Percentiles rank a stretch among this genome's conserved stretches.
Conservation (phyloP, 2,113 vertebrate genomes). For the Camelus bactrianus region DNA sequence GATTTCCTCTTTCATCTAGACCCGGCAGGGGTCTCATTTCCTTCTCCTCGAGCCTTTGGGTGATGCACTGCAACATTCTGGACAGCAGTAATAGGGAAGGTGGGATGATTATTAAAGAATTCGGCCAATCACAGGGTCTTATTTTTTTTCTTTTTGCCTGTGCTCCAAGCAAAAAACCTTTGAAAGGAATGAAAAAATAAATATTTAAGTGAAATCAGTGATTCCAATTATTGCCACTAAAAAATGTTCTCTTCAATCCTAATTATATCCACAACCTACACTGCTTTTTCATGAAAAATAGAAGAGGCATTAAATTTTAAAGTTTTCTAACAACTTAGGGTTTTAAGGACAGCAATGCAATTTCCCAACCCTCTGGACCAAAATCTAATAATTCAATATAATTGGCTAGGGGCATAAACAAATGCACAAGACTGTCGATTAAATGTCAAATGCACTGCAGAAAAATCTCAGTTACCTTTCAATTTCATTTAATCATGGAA, state of each 20-base stretch:
- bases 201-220: neutral
- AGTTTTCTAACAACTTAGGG: slow-evolving; percentile 10
- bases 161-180: neutral
- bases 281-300: neutral
- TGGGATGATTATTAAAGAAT: neutral
- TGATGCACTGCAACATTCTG: neutral
- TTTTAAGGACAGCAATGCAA: slow-evolving; percentile 51
- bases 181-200: neutral
- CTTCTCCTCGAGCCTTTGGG: neutral
- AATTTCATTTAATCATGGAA: slow-evolving; percentile 44
- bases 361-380: neutral
- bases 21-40: neutral
- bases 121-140: neutral
- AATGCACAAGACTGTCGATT: neutral
- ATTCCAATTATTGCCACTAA: neutral
- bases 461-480: neutral
- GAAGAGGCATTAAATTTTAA: neutral
- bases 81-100: neutral
- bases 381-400: slow-evolving; percentile 46
- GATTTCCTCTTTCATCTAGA: neutral
- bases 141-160: neutral
- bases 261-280: neutral
- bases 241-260: neutral
- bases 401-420: slow-evolving; percentile 50
- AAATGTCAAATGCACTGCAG: neutral